Percentiles rank a stretch among this genome's conserved stretches.
Evolutionary conservation across 2,113 vertebrate species (phyloP).

Genomic region (Ceyx cyanopectus): DNA sequence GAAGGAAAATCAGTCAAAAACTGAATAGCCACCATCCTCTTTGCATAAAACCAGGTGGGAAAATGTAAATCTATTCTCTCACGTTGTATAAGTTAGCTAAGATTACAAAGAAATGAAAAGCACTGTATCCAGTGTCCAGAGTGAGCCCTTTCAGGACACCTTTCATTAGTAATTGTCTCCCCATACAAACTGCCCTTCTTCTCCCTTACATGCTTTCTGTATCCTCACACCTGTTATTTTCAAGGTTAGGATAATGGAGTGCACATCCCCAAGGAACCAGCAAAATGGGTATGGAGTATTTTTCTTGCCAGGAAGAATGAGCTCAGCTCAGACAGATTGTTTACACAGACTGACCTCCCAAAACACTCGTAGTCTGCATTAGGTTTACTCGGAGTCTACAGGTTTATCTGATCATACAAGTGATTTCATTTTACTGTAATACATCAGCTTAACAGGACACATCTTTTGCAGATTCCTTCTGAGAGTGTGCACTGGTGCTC

Average conservation of each 20-base stretch:
- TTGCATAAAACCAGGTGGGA: conserved; percentile 47
- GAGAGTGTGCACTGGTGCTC: not conserved
- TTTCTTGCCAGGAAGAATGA: conserved; percentile 31
- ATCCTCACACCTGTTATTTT: conserved; percentile 43
- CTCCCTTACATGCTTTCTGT: conserved; percentile 9
- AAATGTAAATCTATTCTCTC: conserved; percentile 67
- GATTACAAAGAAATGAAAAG: conserved; percentile 56
- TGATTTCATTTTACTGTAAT: not conserved
- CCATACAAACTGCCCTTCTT: not conserved
- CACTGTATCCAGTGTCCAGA: conserved; percentile 37
- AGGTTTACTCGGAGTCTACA: not conserved
- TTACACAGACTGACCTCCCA: not conserved
- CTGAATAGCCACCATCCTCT: conserved; percentile 6
- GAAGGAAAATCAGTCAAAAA: conserved; percentile 47
- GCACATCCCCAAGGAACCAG: conserved; percentile 16
- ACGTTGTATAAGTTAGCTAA: conserved; percentile 17
- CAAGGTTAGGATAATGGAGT: conserved; percentile 8
- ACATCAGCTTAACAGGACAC: not conserved
- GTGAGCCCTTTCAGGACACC: conserved; percentile 8
- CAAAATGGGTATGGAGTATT: not conserved
- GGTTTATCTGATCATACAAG: conserved; percentile 1
- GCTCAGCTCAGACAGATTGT: conserved; percentile 14
- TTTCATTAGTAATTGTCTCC: conserved; percentile 31
- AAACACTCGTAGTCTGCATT: not conserved
- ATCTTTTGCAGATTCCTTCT: not conserved